phyloP scores from a whole-genome alignment of 2,797 vertebrate genomes.

The Mus spretus region DNA sequence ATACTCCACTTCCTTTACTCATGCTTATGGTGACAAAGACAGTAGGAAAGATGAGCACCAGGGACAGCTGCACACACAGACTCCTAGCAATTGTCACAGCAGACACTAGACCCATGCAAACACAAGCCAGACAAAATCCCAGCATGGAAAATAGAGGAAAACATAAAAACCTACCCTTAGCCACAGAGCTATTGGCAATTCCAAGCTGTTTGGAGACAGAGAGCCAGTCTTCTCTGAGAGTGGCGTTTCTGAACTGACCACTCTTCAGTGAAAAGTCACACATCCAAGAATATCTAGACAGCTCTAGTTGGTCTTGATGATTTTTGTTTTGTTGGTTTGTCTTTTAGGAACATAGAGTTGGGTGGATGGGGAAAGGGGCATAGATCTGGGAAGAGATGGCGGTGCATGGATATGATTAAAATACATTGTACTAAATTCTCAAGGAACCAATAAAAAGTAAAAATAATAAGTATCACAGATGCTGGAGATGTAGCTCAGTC shows the following conservation, averaged over 20 bases:
- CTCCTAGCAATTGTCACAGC: background rate
- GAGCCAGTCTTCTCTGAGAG: background rate
- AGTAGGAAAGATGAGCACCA: background rate
- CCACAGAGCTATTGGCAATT: background rate
- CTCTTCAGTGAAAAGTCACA: background rate
- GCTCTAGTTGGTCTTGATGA: no score
- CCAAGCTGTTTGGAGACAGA: no score
- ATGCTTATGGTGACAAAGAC: background rate
- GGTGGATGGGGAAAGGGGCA: background rate
- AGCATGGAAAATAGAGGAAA: background rate
- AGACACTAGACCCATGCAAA: background rate
- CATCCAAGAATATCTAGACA: background rate
- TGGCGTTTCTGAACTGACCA: background rate
- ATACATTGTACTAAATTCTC: background rate
- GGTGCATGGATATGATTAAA: background rate
- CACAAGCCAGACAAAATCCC: background rate
- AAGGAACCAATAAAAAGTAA: background rate
- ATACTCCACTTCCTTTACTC: background rate
- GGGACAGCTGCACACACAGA: background rate
- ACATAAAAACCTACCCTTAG: background rate
- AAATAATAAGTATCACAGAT: background rate
- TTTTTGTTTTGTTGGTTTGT: background rate
- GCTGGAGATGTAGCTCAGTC: no score
- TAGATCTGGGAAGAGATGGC: no score
- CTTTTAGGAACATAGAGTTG: background rate